Percentiles rank a stretch among this genome's conserved stretches.
Evolutionary conservation across 2,888 invertebrate genomes (phyloP).

Genomic region (Diarsia brunnea): DNA sequence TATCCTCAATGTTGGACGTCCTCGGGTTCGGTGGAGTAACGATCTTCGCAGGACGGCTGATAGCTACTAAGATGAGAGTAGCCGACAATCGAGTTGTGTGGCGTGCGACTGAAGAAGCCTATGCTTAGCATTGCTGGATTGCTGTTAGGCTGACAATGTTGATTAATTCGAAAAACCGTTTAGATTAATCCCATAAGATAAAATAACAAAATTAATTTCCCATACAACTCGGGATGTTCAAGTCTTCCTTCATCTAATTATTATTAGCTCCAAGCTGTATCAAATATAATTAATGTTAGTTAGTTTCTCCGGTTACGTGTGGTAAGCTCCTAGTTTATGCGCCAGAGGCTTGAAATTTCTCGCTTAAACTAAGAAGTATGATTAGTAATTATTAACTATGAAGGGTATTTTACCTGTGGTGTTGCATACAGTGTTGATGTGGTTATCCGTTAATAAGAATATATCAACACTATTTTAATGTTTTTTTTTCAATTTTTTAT

Average conservation of each 20-base stretch:
- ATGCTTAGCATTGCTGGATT: not conserved
- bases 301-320: constrained; percentile 16
- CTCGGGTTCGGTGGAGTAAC: not conserved
- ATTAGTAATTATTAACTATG: constrained; percentile 16
- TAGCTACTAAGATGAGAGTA: not conserved
- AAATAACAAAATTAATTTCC: not conserved
- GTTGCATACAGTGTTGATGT: not conserved
- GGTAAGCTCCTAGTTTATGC: constrained; percentile 36
- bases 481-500: too few species aligned
- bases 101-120: not conserved
- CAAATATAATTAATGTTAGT: constrained; percentile 42
- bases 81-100: not conserved
- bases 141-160: not conserved
- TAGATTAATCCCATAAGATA: not conserved
- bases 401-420: not conserved
- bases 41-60: not conserved
- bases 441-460: too few species aligned
- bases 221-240: not conserved
- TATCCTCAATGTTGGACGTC: too few species aligned
- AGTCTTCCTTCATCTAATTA: constrained; percentile 27
- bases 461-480: too few species aligned
- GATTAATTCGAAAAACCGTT: not conserved
- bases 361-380: constrained; percentile 10
- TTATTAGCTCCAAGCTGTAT: constrained; percentile 33
- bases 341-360: constrained; percentile 46